Base-by-base conservation (phyloP, 2,797 vertebrate genomes). In the Chelon auratus region DNA sequence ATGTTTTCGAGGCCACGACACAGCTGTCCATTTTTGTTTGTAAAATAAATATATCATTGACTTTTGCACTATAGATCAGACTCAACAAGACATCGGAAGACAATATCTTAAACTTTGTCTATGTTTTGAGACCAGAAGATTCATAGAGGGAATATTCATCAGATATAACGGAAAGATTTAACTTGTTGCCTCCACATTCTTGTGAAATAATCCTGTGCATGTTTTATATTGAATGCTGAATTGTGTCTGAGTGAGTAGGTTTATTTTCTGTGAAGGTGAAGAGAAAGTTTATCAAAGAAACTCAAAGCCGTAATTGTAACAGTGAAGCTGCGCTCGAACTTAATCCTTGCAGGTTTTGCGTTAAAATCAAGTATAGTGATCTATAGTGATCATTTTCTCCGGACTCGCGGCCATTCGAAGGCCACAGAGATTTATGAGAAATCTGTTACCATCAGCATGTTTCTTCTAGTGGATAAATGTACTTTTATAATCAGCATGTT, bases 401-500 rank as follows among this genome's bases (percentile, higher is more conserved):
- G 40, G 54, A 22, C 50, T 66, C 56, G 61, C 48, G 57, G 75
- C 39, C 56, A 54, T 40, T 47, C 62, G 30, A 37, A 62, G 26
- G 71, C 48, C 51, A 22, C 57, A 68, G 22, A 76, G 62, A 62
- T 58, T 39, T 1, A 42, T 55, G 17, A 1, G 12, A 26, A 48
- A 45, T 62, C 22, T 81, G 73, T 72, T 58, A 14, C 33, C 62
- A 50, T 85, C 76, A 72, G 77, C 75, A 70, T 26, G 48, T 78
- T 81, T 42, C 40, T 51, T 50, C 40, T 59, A 51, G 22, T 57
- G 63, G 51, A 61, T 65, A 53, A 63, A 77, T 67, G 9, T 55
- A 22, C 43, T 77, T 68, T 24, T 75, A n/a, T 60, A 11, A 62
- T 81, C 80, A 86, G 82, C 81, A 72, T 67, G 43, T 83, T 77